Base-by-base conservation (phyloP, 2,797 vertebrate genomes). In the Cyprinella venusta region DNA sequence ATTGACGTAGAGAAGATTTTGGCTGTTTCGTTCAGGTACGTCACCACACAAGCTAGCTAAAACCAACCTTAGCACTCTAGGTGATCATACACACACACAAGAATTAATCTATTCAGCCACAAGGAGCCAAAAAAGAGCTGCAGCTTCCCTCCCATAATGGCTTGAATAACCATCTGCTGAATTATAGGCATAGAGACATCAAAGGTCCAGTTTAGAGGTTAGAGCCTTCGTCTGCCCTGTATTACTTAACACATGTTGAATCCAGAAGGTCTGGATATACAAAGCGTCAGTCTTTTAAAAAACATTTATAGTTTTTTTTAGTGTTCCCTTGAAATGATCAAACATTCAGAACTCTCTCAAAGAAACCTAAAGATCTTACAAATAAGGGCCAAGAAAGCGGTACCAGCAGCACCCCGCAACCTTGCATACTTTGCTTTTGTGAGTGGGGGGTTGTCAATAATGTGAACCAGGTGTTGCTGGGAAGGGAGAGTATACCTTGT, bases 1-100 rank as follows among this genome's bases (percentile, higher is more conserved):
- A 96, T 99, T 0, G 97, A 98, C 21, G 87, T 99, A 89, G 97
- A 98, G 82, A 96, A 95, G 90, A 95, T 99, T 91, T 87, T 97
- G 87, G 96, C 96, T 0, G 91, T 99, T 86, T 99, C 98, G 76
- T 91, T 99, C 83, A 99, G 98, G 98, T 99, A 86, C 90, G 91
- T 13, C 68, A 67, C 9, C 1, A 18, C 15, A 38, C 19, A 48
- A 24, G 12, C 36, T 67, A 81, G 42, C 18, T 63, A 48, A 19
- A 50, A 45, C 26, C 40, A 81, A 80, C 40, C 18, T 18, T 48
- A n/a, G 1, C 2, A 40, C 30, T 67, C 24, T 10, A 26, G n/a
- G 63, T 26, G 30, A 69, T 10, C 9, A 1, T 6, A 16, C 50
- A 45, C 50, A 3, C 12, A 61, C 24, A 38, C 38, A 38, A 38